Conservation (phyloP, 2,888 invertebrate genomes). For the Tribolium freemani region DNA sequence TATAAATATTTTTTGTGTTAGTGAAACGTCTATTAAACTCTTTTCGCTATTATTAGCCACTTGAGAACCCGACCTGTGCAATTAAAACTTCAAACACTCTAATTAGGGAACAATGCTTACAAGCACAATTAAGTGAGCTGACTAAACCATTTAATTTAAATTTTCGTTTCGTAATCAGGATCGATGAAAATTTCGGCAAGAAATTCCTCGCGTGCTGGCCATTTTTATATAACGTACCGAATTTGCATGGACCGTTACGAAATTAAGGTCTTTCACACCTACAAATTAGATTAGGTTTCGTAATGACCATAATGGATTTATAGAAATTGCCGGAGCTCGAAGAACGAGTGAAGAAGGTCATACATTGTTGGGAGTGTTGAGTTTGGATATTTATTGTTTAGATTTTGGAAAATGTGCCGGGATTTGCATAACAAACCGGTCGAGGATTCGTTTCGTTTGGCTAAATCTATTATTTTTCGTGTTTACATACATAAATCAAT, state of each 20-base stretch:
- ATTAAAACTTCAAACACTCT: constrained; percentile 30
- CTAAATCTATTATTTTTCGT: neutral
- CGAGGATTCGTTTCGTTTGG: neutral
- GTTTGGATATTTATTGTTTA: neutral
- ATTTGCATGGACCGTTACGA: constrained; percentile 11
- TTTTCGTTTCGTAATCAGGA: constrained; percentile 22
- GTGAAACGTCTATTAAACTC: constrained; percentile 19
- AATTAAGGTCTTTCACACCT: constrained; percentile 18
- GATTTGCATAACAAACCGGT: neutral
- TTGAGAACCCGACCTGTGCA: constrained; percentile 2
- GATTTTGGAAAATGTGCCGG: neutral
- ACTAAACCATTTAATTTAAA: constrained; percentile 23
- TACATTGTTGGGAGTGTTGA: neutral
- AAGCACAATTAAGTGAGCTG: constrained; percentile 27
- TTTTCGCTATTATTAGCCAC: constrained; percentile 11
- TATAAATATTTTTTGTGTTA: constrained; percentile 24
- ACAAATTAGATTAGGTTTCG: constrained; percentile 11
- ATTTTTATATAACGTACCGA: constrained; percentile 17
- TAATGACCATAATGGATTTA: neutral
- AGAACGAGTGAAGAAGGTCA: constrained; percentile 1
- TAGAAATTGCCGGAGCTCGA: neutral
- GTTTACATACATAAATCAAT: neutral
- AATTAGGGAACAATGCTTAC: constrained; percentile 28
- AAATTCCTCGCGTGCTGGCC: constrained; percentile 5
- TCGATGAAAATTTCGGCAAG: neutral